Evolutionary conservation across 2,113 vertebrate genomes (phyloP), one percentile per base, ranked within the genome.

Genomic region (Penelope pileata): DNA sequence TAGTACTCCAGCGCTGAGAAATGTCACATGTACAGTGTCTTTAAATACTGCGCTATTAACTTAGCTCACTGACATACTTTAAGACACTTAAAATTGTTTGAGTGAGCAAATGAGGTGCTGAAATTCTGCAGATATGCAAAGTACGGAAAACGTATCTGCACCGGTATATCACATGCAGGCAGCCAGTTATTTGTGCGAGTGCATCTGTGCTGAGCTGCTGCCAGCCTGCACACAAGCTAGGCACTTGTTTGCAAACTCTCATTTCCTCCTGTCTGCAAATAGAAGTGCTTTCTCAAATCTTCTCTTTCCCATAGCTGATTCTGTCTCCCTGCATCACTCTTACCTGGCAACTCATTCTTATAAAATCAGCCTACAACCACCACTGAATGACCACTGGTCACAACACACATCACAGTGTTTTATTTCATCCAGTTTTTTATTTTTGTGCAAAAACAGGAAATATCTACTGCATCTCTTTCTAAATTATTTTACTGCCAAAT

Each of bases 21-120:
- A 42, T 79, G 75, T 82, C 56, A 60, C 34, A 63, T 0, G 0
- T 10, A 34, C 17, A 36, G 0, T 11, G 9, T 60, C 62, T 51
- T 80, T 38, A 47, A 56, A 72, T 78, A 32, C 24, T 34, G 10
- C 34, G 19, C 18, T 58, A 12, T 22, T 67, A 69, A 38, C 54
- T 60, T n/a, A 66, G 48, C 40, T 80, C 48, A 60, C 23, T 85
- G 72, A 80, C 38, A 29, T 29, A 43, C 42, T 72, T 0, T 4
- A 70, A 81, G 45, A 58, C 38, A 54, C 8, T 67, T 63, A 62
- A 47, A 82, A 34, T 36, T 48, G 58, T 60, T 67, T 6, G 1
- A 88, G n/a, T n/a, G 64, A 72, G 83, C 7, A 14, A 50, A 11
- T 16, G 13, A 91, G 29, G 5, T 68, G 53, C n/a, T 76, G 36